Base-by-base conservation (phyloP, 2,113 vertebrate genomes). In the Sminthopsis crassicaudata region DNA sequence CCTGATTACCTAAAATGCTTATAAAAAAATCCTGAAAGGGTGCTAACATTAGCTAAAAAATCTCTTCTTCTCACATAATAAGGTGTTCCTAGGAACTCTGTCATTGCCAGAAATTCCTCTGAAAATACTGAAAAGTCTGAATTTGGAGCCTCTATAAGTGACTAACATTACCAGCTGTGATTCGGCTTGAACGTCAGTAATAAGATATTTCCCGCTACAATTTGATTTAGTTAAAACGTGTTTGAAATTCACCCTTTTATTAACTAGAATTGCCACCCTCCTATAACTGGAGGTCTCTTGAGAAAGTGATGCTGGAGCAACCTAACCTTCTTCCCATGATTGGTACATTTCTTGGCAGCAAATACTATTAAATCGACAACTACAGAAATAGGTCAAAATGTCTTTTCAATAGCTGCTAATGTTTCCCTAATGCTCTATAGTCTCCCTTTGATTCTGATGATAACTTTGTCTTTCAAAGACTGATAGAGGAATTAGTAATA, bases 191-290 rank as follows among this genome's bases (percentile, higher is more conserved):
- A 97, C 94, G 97, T 96, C 96, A 95, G 97, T 96, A 97, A 98
- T 94, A 95, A 16, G 94, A 97, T 97, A 98, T 97, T 98, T 97
- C 97, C 96, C 42, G 7, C 96, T 97, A 97, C 97, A 98, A 97
- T 97, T 96, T 98, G 97, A 97, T 98, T 97, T 97, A 95, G 97
- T 97, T 98, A 97, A 97, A 95, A 96, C 93, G 95, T 97, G 96
- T 97, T 97, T 98, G 97, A 98, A 97, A 96, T 96, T 96, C 95
- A 96, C 97, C 97, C 97, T 97, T 97, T 96, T 97, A 97, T 98
- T 98, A 97, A 97, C 97, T 95, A 96, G 96, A 97, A 97, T 98
- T 96, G 97, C 97, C 97, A 97, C 97, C 67, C 97, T 97, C 95
- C 97, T 97, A 94, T 97, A 98, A 97, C 96, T 90, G 97, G 91